phyloP scores from a whole-genome alignment of 2,888 invertebrate genomes.

The Nezara viridula region DNA sequence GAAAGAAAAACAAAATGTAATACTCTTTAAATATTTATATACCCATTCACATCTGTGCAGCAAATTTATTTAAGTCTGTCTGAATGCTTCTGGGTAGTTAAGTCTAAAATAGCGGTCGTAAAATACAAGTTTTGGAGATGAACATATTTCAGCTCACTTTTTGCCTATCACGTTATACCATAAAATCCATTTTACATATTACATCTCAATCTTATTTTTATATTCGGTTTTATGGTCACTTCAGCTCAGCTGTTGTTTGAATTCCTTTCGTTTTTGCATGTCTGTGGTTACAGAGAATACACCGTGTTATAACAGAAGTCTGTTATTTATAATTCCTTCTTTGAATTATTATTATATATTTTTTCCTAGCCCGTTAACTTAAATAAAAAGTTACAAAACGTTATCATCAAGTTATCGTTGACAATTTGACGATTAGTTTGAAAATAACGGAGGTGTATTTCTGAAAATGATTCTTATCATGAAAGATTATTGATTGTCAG shows the following conservation, averaged over 20 bases:
- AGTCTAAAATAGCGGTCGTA: constrained; percentile 3
- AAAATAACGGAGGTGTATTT: too few species aligned
- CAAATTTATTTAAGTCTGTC: neutral
- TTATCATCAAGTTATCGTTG: too few species aligned
- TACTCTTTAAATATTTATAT: neutral
- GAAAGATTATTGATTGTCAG: too few species aligned
- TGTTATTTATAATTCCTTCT: too few species aligned
- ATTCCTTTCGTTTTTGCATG: neutral
- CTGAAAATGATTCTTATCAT: too few species aligned
- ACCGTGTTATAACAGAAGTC: too few species aligned
- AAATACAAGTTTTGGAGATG: neutral
- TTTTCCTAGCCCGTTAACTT: too few species aligned
- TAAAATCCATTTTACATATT: neutral
- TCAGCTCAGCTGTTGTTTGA: neutral
- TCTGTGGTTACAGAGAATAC: neutral
- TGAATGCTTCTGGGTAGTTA: neutral
- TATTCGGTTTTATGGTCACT: neutral
- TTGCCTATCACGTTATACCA: neutral
- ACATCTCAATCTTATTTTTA: neutral
- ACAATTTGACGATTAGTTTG: too few species aligned
- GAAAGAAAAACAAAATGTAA: neutral
- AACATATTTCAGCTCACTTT: neutral
- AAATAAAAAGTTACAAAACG: too few species aligned
- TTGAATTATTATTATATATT: too few species aligned
- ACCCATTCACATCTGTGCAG: neutral